These are phyloP conservation scores for Neoascia interrupta DNA, from an alignment of 2,888 invertebrate genomes.

Conservation along the genomic window DNA sequence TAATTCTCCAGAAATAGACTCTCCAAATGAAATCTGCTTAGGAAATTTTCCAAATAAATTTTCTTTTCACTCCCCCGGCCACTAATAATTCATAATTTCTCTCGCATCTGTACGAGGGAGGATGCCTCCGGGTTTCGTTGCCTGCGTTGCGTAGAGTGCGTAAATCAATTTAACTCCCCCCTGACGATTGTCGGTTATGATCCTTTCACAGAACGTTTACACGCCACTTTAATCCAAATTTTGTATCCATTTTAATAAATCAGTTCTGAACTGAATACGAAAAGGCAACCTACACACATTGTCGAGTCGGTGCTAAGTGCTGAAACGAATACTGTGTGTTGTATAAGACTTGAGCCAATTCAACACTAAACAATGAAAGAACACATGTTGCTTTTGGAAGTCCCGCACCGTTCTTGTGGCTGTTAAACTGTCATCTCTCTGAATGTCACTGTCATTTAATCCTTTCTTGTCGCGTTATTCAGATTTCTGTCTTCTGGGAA, in stretches of 20 bases:
- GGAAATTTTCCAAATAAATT: conserved; percentile 63
- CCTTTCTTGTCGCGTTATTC: no score
- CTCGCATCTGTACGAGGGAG: conserved; percentile 34
- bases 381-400: no score
- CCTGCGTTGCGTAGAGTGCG: conserved; percentile 31
- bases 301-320: no score
- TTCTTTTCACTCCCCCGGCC: not conserved
- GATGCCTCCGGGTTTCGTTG: not conserved
- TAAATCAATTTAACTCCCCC: conserved; percentile 49
- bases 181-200: conserved; percentile 21
- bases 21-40: conserved; percentile 53
- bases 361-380: no score
- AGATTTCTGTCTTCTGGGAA: not conserved
- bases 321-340: no score
- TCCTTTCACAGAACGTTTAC: conserved; percentile 58
- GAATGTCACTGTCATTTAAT: conserved; percentile 54
- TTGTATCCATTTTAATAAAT: conserved; percentile 67
- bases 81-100: conserved; percentile 64
- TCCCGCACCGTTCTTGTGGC: no score
- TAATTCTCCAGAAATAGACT: conserved; percentile 60
- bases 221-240: conserved; percentile 65
- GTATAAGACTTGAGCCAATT: no score
- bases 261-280: conserved; percentile 13
- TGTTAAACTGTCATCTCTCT: conserved; percentile 67
- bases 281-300: no score